Evolutionary conservation across 2,113 vertebrate species (phyloP), one percentile per base, ranked within the genome.

Genomic region (Atlantisia rogersi): DNA sequence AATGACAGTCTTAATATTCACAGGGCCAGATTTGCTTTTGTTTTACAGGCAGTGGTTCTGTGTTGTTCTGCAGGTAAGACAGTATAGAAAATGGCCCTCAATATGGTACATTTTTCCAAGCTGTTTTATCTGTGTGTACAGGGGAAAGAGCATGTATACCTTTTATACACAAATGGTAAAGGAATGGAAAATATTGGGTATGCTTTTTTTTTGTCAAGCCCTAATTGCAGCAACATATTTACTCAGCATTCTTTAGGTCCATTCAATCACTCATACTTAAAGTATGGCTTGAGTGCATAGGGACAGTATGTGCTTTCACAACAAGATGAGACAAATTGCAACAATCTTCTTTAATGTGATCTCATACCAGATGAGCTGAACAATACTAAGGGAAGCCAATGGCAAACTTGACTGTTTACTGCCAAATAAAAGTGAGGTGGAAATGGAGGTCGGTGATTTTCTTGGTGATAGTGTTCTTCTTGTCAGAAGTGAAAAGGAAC

Each of bases 281-380:
- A 97, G 92, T 84, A 86, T 86, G 92, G 77, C 68, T 96, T 97
- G 94, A 97, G 97, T 97, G 97, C 92, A 94, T 76, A 91, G 92
- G 78, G 96, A 96, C 88, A 94, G 89, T 82, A 70, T 97, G 94
- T 96, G 96, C 96, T 98, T 98, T 98, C 96, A 98, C 95, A 97
- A 97, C 94, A 97, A 95, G 96, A 97, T 91, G 94, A 98, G 97
- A 97, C 92, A 98, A 98, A 98, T 98, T 98, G 97, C 98, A 96
- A 97, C 98, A 98, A 98, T 98, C 97, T 98, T 98, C 97, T 97
- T 97, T 97, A 98, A 98, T 89, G 95, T 95, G 96, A 98, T 98
- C 96, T 97, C 95, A 96, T 97, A 97, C 91, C 86, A 94, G 96
- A 98, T 96, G 97, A 97, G 96, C 84, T 73, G 96, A 98, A 97